Percentiles rank a stretch among this genome's conserved stretches.
These are phyloP conservation scores for Leptopilina drosophilae DNA, from an alignment of 2,888 invertebrate species.

Conservation along the genomic window DNA sequence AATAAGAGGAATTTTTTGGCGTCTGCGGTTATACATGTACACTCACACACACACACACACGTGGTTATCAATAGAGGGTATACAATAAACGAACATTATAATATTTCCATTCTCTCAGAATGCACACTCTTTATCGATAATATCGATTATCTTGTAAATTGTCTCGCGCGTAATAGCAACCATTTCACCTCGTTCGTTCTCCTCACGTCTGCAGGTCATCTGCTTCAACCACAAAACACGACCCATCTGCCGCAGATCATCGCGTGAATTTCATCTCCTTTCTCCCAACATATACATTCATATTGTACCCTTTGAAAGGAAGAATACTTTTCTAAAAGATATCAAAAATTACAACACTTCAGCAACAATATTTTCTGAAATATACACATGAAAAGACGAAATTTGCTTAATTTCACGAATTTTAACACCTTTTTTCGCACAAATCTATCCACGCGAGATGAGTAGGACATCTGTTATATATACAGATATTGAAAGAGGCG, in stretches of 20 bases:
- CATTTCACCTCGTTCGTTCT: conserved; percentile 38
- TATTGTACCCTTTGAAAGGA: conserved; percentile 3
- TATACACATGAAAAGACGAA: background rate
- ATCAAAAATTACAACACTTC: background rate
- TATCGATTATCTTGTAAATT: conserved; percentile 30
- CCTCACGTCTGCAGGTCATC: conserved; percentile 36
- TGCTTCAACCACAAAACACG: conserved; percentile 41
- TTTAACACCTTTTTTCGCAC: no score
- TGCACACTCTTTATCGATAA: conserved; percentile 26
- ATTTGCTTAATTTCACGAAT: no score
- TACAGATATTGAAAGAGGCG: no score
- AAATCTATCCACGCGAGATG: no score
- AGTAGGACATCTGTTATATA: no score
- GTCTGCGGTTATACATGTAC: conserved; percentile 41
- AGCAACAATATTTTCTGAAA: background rate
- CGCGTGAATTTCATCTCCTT: conserved; percentile 31
- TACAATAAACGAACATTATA: conserved; percentile 23
- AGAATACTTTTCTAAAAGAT: background rate
- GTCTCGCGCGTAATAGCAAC: conserved; percentile 32
- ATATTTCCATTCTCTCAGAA: conserved; percentile 21
- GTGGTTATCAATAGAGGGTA: conserved; percentile 21
- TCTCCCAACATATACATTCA: background rate
- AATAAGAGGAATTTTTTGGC: background rate
- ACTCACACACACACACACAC: background rate
- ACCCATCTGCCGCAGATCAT: conserved; percentile 37